phyloP scores from a whole-genome alignment of 2,888 invertebrate species.

The Parochlus steinenii region DNA sequence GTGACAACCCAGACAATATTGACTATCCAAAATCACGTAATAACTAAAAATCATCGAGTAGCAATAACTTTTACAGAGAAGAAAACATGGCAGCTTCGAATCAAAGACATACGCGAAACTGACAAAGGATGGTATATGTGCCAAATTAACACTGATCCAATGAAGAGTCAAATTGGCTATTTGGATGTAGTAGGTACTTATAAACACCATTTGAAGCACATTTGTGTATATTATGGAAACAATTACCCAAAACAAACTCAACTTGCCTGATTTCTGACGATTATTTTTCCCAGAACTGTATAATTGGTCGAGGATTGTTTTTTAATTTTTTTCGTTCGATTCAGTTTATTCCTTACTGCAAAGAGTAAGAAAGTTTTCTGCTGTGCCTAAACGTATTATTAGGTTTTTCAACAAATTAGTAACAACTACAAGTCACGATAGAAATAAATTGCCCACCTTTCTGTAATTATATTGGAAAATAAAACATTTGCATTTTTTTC shows the following conservation, averaged over 20 bases:
- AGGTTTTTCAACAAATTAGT: constrained; percentile 3
- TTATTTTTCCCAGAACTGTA: no score
- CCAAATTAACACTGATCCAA: constrained; percentile 83
- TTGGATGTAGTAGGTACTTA: constrained; percentile 69
- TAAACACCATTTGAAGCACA: background rate
- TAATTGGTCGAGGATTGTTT: no score
- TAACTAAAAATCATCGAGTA: constrained; percentile 75
- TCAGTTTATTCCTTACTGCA: no score
- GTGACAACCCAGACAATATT: constrained; percentile 85
- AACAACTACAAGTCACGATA: constrained; percentile 12
- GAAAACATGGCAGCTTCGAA: constrained; percentile 73
- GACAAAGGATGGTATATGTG: constrained; percentile 89
- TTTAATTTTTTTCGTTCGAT: no score
- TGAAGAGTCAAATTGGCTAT: constrained; percentile 80
- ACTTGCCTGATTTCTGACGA: background rate
- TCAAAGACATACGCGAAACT: constrained; percentile 64
- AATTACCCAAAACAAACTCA: background rate
- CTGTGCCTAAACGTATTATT: no score
- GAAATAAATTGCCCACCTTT: constrained; percentile 11
- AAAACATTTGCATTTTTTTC: constrained; percentile 11
- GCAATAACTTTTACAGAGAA: constrained; percentile 72
- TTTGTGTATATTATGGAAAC: no score
- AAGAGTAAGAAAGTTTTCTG: no score
- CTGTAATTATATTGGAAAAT: constrained; percentile 10
- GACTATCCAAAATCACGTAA: constrained; percentile 78